Conservation (phyloP, 2,113 vertebrate genomes). For the Otolemur garnettii region DNA sequence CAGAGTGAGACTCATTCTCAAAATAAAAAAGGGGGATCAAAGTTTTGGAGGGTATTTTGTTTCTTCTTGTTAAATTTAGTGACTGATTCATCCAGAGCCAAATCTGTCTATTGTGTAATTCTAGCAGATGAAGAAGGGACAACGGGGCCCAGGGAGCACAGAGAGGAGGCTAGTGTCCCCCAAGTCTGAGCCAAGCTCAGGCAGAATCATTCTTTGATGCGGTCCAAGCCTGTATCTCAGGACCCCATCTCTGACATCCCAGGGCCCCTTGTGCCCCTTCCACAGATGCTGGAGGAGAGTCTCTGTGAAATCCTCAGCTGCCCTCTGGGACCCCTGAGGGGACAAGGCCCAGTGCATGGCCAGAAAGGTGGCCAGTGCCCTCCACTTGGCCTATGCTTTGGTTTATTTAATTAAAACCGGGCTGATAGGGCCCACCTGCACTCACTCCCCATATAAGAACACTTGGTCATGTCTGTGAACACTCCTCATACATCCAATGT, state of each 20-base stretch:
- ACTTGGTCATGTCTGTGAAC: rapidly evolving
- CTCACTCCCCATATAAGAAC: rapidly evolving
- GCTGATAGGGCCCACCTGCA: not conserved
- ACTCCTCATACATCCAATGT: rapidly evolving
- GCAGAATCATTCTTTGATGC: rapidly evolving
- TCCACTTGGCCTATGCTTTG: not conserved
- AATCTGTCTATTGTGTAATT: no score
- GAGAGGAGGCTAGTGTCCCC: rapidly evolving
- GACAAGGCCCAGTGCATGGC: not conserved
- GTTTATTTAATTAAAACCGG: no score
- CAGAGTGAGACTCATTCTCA: no score
- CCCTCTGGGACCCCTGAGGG: no score
- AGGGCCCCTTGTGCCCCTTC: not conserved
- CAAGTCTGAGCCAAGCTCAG: rapidly evolving
- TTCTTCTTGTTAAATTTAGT: not conserved
- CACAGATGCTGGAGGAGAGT: not conserved
- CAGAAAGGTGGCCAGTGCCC: rapidly evolving
- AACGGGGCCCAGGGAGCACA: not conserved
- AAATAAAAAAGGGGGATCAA: not conserved
- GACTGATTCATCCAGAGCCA: not conserved
- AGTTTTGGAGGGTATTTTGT: no score
- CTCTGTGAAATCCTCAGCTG: not conserved
- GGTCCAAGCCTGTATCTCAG: not conserved
- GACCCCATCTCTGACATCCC: not conserved
- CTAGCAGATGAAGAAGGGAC: not conserved